Base-by-base conservation (phyloP, 2,888 invertebrate genomes). In the Nomada ferruginata region DNA sequence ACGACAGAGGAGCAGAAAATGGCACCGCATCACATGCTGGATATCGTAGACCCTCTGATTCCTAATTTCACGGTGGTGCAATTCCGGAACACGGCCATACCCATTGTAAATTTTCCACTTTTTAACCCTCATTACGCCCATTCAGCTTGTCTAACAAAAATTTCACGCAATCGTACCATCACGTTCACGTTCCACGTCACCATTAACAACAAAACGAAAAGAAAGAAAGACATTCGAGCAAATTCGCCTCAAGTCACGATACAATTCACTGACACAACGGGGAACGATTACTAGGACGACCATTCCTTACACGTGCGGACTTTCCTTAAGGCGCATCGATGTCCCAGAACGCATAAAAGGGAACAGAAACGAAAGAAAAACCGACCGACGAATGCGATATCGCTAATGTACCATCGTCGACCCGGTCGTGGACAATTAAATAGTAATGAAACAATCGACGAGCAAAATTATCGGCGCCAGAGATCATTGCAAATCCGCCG, bases 11-110 rank as follows among this genome's bases (percentile, higher is more conserved):
- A 99, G 93, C 96, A 96, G 89, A 93, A 95, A 47, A 93, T 95
- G 88, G 97, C 96, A 0, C 96, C 95, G 0, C 99, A 99, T 94
- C 99, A 99, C 92, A 94, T 99, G 91, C 94, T 99, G 83, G 97
- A 98, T 92, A 96, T 98, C 80, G 94, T 98, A 76, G 96, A 97
- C 87, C 98, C 99, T 0, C 94, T 96, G 73, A 95, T 96, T 7
- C 44, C 50, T 91, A 95, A 95, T 82, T 98, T 96, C 93, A 97
- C 97, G 9, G 98, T 99, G 2, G 95, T 96, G 0, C 97, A 98
- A 92, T 99, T 97, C 94, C 95, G 97, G 78, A 96, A 98, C 93
- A 95, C 95, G 84, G 97, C 98, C 0, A 93, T 98, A 52, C 96
- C 96, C 79, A 96, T 98, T 91, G 97, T 98, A 97, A 97, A 97